Conservation (phyloP, 2,113 vertebrate species). For the Helogale parvula region DNA sequence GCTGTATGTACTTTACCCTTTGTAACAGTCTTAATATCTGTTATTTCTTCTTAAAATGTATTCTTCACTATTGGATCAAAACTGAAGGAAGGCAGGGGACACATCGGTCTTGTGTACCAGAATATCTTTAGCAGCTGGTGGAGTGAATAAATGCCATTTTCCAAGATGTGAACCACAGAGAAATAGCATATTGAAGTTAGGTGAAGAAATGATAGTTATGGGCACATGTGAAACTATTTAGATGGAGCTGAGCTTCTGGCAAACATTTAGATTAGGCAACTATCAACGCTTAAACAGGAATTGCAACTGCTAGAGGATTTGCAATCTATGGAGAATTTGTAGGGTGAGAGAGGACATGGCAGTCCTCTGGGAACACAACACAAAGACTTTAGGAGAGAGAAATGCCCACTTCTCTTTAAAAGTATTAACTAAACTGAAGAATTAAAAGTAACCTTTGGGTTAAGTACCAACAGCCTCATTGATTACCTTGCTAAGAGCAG, state of each 20-base stretch:
- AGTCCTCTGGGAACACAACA: not conserved
- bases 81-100: not conserved
- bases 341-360: not conserved
- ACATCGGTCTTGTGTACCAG: not conserved
- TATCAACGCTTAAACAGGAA: not conserved
- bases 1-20: not conserved
- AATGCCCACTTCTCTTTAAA: not conserved
- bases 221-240: not conserved
- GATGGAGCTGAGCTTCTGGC: not conserved
- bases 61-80: not conserved
- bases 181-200: not conserved
- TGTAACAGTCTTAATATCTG: not conserved
- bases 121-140: not conserved
- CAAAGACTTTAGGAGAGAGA: not conserved
- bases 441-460: not conserved
- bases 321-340: not conserved
- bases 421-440: not conserved
- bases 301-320: not conserved
- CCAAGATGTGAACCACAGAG: not conserved
- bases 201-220: not conserved
- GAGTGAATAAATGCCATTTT: not conserved
- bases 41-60: not conserved
- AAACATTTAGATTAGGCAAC: not conserved
- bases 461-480: not conserved
- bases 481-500: not conserved